A percentile compares a stretch with the other conserved stretches of the same genome.
Conservation (phyloP, 2,888 invertebrate genomes). For the Brenthis daphne region DNA sequence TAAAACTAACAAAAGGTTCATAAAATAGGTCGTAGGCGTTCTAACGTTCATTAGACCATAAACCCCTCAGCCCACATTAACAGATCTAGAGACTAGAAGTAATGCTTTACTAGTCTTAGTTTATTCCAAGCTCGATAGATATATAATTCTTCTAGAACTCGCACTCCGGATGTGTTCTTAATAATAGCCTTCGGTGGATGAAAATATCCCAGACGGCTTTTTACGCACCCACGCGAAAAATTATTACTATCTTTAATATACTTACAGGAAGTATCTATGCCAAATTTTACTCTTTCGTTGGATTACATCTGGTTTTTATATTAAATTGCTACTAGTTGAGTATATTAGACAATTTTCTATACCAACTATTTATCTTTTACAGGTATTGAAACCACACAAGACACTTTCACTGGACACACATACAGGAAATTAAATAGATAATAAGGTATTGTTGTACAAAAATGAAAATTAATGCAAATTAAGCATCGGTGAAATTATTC, state of each 20-base stretch:
- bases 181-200: conserved; percentile 45
- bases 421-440: conserved; percentile 50
- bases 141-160: conserved; percentile 39
- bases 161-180: conserved; percentile 44
- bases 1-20: conserved; percentile 8
- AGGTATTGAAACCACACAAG: conserved; percentile 60
- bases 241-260: conserved; percentile 44
- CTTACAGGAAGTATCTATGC: conserved; percentile 26
- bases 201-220: conserved; percentile 61
- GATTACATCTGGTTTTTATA: not conserved
- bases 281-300: not conserved
- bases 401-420: conserved; percentile 50
- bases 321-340: too few relatives aligned
- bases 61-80: not conserved
- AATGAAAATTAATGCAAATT: conserved; percentile 26
- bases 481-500: not conserved
- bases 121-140: conserved; percentile 36
- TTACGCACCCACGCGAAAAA: conserved; percentile 56
- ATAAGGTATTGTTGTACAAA: conserved; percentile 43
- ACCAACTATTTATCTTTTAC: conserved; percentile 49
- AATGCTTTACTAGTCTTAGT: conserved; percentile 39
- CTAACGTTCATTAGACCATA: not conserved
- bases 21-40: conserved; percentile 13
- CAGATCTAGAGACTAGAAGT: conserved; percentile 38
- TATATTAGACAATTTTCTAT: not conserved